Evolutionary conservation across 2,113 vertebrate genomes (phyloP).

Genomic region (Stegostoma tigrinum): DNA sequence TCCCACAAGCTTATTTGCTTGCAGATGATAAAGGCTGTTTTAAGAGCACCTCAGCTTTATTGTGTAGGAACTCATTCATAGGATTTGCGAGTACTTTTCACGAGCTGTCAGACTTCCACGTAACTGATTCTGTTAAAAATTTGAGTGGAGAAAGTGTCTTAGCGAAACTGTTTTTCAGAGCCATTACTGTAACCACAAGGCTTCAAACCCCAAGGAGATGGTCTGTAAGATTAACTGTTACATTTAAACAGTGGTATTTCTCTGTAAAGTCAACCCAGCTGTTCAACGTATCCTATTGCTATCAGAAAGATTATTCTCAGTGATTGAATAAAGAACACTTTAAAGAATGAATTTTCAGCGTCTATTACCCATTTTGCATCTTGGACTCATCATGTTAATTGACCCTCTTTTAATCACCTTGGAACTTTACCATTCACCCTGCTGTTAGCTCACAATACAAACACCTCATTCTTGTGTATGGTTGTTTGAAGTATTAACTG

Average conservation of each 20-base stretch:
- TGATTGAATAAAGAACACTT: background rate
- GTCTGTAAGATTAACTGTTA: constrained; percentile 10
- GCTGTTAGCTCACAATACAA: background rate
- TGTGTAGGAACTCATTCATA: background rate
- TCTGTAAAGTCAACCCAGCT: background rate
- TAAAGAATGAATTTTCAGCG: background rate
- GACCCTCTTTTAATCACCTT: background rate
- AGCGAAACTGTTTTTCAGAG: background rate
- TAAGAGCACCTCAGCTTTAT: background rate
- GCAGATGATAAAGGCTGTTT: background rate
- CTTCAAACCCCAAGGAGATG: background rate
- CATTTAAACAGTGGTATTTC: background rate
- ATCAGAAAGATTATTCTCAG: background rate
- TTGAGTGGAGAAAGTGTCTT: background rate
- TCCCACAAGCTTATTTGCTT: background rate
- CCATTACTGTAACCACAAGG: background rate
- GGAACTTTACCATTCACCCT: background rate
- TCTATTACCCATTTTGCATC: background rate
- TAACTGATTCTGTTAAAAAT: constrained; percentile 4
- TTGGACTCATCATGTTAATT: background rate
- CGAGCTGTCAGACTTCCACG: background rate
- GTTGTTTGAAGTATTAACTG: background rate
- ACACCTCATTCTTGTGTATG: background rate
- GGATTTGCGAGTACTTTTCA: constrained; percentile 17
- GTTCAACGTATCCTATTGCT: background rate